Evolutionary conservation across 1,140 invertebrate genomes (phyloP).

Genomic region (Ridgeia piscesae): DNA sequence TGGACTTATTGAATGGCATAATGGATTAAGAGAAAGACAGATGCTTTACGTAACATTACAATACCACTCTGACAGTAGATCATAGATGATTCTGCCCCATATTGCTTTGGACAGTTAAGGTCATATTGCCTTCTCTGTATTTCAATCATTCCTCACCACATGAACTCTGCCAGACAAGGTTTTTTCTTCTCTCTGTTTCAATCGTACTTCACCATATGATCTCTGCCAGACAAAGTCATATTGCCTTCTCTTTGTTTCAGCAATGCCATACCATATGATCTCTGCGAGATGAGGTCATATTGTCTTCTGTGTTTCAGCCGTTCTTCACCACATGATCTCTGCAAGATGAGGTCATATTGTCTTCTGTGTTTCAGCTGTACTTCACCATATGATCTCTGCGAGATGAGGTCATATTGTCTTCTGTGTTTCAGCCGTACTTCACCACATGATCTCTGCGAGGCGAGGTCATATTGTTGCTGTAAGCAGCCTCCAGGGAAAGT

Average conservation of each 20-base stretch:
- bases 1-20: too few relatives aligned
- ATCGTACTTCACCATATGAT: conserved; percentile 83
- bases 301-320: conserved; percentile 62
- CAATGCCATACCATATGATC: conserved; percentile 81
- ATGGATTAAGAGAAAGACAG: too few relatives aligned
- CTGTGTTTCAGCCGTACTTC: conserved; percentile 71
- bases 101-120: conserved; percentile 8
- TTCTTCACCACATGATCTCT: conserved; percentile 82
- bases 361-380: not conserved
- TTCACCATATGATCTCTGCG: not conserved
- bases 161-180: conserved; percentile 16
- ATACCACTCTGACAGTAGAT: too few relatives aligned
- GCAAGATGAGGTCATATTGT: conserved; percentile 74
- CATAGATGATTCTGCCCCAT: too few relatives aligned
- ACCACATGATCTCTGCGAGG: conserved; percentile 76
- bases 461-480: conserved; percentile 84
- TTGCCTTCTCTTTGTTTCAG: conserved; percentile 69
- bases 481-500: conserved; percentile 90
- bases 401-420: conserved; percentile 18
- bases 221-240: conserved; percentile 73
- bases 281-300: conserved; percentile 43
- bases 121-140: conserved; percentile 26
- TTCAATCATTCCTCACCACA: not conserved
- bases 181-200: conserved; percentile 54
- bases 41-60: too few relatives aligned